Conservation (phyloP, 2,888 invertebrate species). For the Thymelicus sylvestris region DNA sequence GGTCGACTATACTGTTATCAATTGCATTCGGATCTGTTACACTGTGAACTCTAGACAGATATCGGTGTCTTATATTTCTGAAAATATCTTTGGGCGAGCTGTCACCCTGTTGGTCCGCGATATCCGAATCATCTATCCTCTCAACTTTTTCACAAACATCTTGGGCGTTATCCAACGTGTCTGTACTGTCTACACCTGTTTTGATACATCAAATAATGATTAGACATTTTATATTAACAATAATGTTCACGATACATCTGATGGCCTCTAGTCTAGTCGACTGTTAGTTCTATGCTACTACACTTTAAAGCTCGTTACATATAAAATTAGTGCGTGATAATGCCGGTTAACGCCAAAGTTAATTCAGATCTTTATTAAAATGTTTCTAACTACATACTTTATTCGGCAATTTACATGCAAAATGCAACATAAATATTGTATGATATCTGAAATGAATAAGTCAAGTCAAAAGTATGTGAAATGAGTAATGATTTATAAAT, state of each 20-base stretch:
- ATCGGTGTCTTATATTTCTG: conserved; percentile 73
- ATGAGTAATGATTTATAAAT: background rate
- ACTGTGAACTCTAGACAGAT: conserved; percentile 73
- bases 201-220: conserved; percentile 71
- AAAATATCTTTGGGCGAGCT: conserved; percentile 68
- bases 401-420: conserved; percentile 22
- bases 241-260: conserved; percentile 53
- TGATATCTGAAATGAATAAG: conserved; percentile 1
- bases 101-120: conserved; percentile 64
- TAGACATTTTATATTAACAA: conserved; percentile 63
- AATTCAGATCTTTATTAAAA: conserved; percentile 27
- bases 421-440: conserved; percentile 8
- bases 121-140: conserved; percentile 58
- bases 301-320: conserved; percentile 57
- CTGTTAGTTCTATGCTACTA: conserved; percentile 51
- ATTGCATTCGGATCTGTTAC: conserved; percentile 64
- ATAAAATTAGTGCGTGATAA: conserved; percentile 75
- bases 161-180: conserved; percentile 70
- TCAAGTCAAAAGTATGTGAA: background rate
- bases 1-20: conserved; percentile 63
- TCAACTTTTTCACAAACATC: conserved; percentile 65
- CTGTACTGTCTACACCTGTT: conserved; percentile 77
- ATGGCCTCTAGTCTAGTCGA: conserved; percentile 38
- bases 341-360: conserved; percentile 60
- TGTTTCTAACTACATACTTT: conserved; percentile 22